These are phyloP conservation scores for Volucella inanis DNA, from an alignment of 2,888 invertebrate species.

Conservation along the genomic window DNA sequence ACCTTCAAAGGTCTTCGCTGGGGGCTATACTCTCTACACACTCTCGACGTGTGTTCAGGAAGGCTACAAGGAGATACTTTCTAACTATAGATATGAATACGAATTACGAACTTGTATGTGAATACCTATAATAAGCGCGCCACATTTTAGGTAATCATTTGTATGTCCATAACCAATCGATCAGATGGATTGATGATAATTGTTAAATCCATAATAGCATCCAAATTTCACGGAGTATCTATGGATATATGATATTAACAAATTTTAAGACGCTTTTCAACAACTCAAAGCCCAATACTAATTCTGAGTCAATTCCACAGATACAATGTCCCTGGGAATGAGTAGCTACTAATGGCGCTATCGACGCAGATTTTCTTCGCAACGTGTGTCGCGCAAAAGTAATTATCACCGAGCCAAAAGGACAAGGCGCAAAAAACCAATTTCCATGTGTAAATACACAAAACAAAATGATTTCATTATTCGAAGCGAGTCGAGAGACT, in stretches of 20 bases:
- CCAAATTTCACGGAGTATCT: conserved; percentile 16
- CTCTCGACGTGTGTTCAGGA: conserved; percentile 14
- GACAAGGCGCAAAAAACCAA: conserved; percentile 30
- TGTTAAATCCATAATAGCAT: conserved; percentile 52
- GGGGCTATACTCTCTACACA: conserved; percentile 25
- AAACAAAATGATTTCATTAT: conserved; percentile 71
- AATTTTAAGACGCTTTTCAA: conserved; percentile 22
- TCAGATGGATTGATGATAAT: conserved; percentile 64
- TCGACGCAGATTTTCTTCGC: conserved; percentile 27
- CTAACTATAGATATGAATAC: conserved; percentile 35
- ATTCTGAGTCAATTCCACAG: not conserved
- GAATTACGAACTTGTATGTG: too few relatives aligned
- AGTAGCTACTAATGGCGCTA: conserved; percentile 30
- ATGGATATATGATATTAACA: conserved; percentile 3
- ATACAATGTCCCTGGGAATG: conserved; percentile 48
- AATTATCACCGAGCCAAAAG: conserved; percentile 46
- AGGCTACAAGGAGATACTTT: conserved; percentile 48
- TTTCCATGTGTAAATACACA: conserved; percentile 69
- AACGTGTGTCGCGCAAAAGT: conserved; percentile 60
- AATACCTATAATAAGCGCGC: conserved; percentile 8
- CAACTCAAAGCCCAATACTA: not conserved
- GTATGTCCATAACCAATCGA: not conserved
- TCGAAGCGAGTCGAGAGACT: conserved; percentile 39
- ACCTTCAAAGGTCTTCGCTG: conserved; percentile 72
- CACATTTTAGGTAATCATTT: not conserved